Base-by-base conservation (phyloP, 2,888 invertebrate species). In the Lithosia quadra region DNA sequence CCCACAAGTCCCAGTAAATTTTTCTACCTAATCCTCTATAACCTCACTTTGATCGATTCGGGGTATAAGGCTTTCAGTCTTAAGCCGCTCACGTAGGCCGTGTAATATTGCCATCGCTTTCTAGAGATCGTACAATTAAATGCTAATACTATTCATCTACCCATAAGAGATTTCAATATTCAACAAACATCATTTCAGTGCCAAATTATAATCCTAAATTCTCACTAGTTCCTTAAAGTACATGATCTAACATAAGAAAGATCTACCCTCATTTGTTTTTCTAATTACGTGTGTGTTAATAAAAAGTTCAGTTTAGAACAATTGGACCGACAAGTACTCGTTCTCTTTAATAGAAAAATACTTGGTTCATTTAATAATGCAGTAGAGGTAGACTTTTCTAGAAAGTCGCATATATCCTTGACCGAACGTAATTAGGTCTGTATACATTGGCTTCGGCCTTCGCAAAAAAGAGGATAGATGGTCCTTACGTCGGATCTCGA, bases 1-100 rank as follows among this genome's bases (percentile, higher is more conserved):
- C 61, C 77, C 81, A 81, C 76, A 79, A 73, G 68, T 74, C 79
- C 24, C 63, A 73, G 62, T 77, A 73, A 72, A 58, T 69, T 78
- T 78, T 68, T 58, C 79, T 79, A 79, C 34, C 67, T 79, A 74
- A 67, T 59, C 61, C 49, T 65, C 67, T 66, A 49, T 8, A 21
- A 67, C 33, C 64, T 49, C 1, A 18, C 33, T 33, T 21, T 36
- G 63, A 7, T 63, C 11, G 7, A 24, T 49, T n/a, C 21, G 33
- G 65, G 43, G 59, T 59, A 58, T 15, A 43, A 49, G 24, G 36
- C 62, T 57, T 56, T 63, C 67, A 67, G 67, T 67, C 67, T 33
- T 62, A 39, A 15, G 62, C 28, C 61, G 15, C 5, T 33, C 43
- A 13, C 28, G 11, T 58, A 24, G 58, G 58, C 43, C n/a, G 22